Percentiles rank a stretch among this genome's conserved stretches.
Evolutionary conservation across 2,113 vertebrate species (phyloP).

Genomic region (Verasper variegatus): DNA sequence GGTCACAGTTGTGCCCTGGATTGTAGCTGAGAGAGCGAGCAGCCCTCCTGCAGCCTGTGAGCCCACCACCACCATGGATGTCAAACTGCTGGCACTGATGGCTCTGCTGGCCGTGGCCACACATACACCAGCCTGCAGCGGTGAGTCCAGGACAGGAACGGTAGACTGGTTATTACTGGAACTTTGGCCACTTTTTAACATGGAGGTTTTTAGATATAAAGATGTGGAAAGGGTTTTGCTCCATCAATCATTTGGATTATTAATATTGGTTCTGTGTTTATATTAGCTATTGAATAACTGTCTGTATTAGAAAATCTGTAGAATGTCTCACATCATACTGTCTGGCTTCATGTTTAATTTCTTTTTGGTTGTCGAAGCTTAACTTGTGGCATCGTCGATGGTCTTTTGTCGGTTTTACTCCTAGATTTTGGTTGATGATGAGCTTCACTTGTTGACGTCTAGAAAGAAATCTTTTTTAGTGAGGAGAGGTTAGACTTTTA

Average conservation of each 20-base stretch:
- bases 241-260: not conserved
- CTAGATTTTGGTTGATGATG: not conserved
- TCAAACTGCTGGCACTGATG: conserved; percentile 86
- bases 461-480: not conserved
- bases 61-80: conserved; percentile 82
- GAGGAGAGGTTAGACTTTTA: not conserved
- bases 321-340: not conserved
- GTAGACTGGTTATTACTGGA: not conserved
- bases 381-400: not conserved
- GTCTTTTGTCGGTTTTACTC: not conserved
- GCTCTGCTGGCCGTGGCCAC: conserved; percentile 83
- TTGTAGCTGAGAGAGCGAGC: conserved; percentile 67
- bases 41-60: conserved; percentile 52
- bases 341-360: not conserved
- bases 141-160: conserved; percentile 42
- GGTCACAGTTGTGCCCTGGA: conserved; percentile 77
- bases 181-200: not conserved
- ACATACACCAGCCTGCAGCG: conserved; percentile 73
- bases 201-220: not conserved
- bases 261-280: not conserved
- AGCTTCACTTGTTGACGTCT: not conserved
- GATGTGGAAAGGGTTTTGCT: not conserved
- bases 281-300: not conserved
- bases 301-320: too few species aligned
- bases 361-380: not conserved